Evolutionary conservation across 2,888 invertebrate species (phyloP).

Genomic region (Neria commutata): DNA sequence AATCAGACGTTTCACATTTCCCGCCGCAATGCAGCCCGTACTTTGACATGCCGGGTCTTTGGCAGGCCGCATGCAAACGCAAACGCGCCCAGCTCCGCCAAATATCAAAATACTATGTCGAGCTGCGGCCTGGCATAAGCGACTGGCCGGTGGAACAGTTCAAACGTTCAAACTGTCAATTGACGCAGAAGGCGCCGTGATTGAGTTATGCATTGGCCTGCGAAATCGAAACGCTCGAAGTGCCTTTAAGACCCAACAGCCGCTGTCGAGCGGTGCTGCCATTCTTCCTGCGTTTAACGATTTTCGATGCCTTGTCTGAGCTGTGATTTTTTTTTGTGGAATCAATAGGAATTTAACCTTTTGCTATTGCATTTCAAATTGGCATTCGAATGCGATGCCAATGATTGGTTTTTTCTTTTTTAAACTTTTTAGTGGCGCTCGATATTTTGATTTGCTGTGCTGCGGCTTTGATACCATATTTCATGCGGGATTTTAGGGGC

Average conservation of each 20-base stretch:
- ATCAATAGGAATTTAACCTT: background rate
- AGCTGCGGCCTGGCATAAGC: conserved; percentile 15
- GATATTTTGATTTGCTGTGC: background rate
- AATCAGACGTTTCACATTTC: conserved; percentile 16
- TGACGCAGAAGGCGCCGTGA: conserved; percentile 19
- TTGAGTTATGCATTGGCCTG: conserved; percentile 24
- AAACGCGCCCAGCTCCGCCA: conserved; percentile 13
- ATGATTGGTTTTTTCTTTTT: no score
- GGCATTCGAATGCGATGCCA: background rate
- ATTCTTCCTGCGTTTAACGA: no score
- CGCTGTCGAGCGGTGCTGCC: no score
- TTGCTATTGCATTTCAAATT: background rate
- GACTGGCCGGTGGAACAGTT: background rate
- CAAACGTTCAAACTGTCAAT: conserved; percentile 22
- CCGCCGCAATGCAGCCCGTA: conserved; percentile 3
- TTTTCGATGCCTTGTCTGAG: no score
- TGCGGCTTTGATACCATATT: background rate
- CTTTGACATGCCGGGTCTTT: conserved; percentile 23
- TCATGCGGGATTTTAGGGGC: background rate
- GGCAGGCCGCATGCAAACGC: conserved; percentile 21
- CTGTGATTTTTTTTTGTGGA: background rate
- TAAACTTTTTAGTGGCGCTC: background rate
- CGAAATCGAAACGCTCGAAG: background rate
- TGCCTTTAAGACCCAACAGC: no score
- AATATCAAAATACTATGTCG: conserved; percentile 8